Evolutionary conservation across 2,113 vertebrate genomes (phyloP).

Genomic region (Spermophilus dauricus): DNA sequence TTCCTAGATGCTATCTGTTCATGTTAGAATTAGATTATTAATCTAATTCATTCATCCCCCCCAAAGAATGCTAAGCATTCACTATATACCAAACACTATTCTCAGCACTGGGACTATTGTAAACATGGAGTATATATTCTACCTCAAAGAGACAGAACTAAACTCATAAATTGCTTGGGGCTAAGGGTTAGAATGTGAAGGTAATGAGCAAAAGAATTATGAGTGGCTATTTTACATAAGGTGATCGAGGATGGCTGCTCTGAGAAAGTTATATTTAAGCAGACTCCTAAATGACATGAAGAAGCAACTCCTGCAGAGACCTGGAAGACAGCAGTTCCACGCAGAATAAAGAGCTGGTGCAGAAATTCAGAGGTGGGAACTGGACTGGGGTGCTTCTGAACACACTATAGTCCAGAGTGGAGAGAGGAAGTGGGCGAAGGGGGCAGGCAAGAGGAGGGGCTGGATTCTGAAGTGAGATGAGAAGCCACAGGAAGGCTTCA

Average conservation of each 20-base stretch:
- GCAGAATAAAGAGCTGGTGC: background rate
- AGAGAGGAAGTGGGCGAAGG: background rate
- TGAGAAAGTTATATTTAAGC: background rate
- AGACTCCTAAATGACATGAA: background rate
- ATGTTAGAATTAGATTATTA: background rate
- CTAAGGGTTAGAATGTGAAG: background rate
- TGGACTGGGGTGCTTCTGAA: background rate
- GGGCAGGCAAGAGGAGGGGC: background rate
- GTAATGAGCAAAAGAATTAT: background rate
- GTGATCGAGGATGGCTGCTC: background rate
- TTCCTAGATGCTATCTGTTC: background rate
- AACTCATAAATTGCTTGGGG: background rate
- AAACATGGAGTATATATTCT: background rate
- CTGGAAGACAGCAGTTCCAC: background rate
- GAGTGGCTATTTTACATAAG: background rate
- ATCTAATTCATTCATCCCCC: background rate
- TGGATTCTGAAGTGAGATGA: background rate
- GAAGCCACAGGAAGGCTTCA: background rate
- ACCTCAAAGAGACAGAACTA: conserved; percentile 13
- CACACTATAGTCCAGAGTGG: background rate
- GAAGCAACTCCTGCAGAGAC: background rate
- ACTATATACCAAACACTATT: background rate
- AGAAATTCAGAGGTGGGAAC: background rate
- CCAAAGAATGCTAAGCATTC: background rate
- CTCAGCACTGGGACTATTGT: background rate